Conservation (phyloP, 1,140 invertebrate species). For the Brachionus asplanchnoidis region DNA sequence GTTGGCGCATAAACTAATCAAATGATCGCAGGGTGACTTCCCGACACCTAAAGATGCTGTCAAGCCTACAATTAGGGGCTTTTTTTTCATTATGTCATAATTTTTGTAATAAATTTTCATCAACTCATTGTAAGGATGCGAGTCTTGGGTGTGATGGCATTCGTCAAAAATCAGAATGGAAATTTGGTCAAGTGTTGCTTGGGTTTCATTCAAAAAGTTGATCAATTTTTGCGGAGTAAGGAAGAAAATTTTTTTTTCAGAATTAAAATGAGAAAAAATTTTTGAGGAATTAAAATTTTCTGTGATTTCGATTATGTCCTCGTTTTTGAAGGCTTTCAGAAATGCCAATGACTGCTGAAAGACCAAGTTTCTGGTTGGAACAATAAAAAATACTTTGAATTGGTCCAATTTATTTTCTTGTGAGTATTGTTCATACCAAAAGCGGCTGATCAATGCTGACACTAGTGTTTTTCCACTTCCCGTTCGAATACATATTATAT, state of each 20-base stretch:
- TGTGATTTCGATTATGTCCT: background rate
- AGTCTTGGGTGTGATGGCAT: conserved; percentile 18
- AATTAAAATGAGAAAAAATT: background rate
- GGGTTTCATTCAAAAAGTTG: background rate
- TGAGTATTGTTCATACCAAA: background rate
- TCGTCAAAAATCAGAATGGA: conserved; percentile 22
- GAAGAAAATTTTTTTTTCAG: conserved; percentile 1
- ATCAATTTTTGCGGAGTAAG: conserved; percentile 27
- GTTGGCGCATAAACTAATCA: conserved; percentile 10
- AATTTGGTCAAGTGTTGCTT: background rate
- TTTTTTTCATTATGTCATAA: background rate
- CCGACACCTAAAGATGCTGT: conserved; percentile 1
- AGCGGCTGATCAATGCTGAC: background rate
- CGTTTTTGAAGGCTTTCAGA: background rate
- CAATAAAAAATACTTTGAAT: conserved; percentile 9
- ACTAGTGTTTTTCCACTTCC: conserved; percentile 33
- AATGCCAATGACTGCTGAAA: background rate
- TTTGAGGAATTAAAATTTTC: background rate
- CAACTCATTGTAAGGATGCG: conserved; percentile 3
- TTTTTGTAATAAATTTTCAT: conserved; percentile 3
- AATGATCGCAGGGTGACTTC: background rate
- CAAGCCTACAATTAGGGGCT: conserved; percentile 4
- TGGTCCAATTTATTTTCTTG: background rate
- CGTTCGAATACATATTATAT: background rate
- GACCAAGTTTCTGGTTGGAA: background rate